Conservation (phyloP, 2,797 vertebrate genomes). For the Lepus townsendii region DNA sequence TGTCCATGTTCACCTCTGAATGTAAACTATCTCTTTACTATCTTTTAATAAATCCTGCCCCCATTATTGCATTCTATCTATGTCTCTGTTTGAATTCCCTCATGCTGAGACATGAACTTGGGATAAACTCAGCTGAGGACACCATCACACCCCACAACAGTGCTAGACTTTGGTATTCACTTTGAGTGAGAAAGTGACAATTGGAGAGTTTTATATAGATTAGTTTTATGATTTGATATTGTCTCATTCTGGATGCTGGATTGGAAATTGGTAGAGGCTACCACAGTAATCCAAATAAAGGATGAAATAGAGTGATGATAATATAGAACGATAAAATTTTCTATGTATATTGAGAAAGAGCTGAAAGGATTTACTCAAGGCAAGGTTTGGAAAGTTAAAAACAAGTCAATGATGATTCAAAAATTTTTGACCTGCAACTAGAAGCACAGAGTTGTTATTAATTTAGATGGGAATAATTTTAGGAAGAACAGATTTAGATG, state of each 20-base stretch:
- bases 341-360: background rate
- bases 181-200: background rate
- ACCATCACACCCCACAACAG: too few relatives aligned
- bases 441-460: background rate
- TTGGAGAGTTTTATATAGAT: background rate
- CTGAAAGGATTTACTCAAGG: background rate
- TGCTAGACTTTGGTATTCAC: background rate
- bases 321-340: background rate
- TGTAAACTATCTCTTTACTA: too few relatives aligned
- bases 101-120: too few relatives aligned
- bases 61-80: too few relatives aligned
- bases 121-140: too few relatives aligned
- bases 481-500: background rate
- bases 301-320: background rate
- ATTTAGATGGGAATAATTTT: background rate
- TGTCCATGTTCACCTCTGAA: too few relatives aligned
- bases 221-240: background rate
- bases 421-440: background rate
- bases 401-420: background rate
- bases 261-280: background rate
- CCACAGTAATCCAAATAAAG: background rate
- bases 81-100: too few relatives aligned
- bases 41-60: too few relatives aligned
- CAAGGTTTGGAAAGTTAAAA: constrained; percentile 25
- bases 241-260: background rate